These are phyloP conservation scores for Drosophila paranaensis DNA, from an alignment of 2,888 invertebrate species.

Conservation along the genomic window DNA sequence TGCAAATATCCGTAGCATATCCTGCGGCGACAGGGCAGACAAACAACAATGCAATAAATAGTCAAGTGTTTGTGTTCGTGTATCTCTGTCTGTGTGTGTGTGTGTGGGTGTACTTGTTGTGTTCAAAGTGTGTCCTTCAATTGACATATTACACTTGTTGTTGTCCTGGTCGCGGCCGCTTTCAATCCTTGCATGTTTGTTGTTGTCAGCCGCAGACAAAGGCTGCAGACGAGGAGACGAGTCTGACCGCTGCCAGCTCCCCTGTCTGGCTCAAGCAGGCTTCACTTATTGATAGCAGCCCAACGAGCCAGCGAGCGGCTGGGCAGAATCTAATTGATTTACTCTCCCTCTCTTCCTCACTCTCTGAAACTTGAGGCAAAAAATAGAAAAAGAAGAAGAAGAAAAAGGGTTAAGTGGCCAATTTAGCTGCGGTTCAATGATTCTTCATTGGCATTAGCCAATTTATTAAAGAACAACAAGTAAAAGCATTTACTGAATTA, in stretches of 20 bases:
- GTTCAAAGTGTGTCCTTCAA: conserved; percentile 64
- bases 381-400: conserved; percentile 10
- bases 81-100: conserved; percentile 7
- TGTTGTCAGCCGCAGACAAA: conserved; percentile 46
- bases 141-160: conserved; percentile 78
- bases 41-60: conserved; percentile 77
- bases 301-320: background rate
- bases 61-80: conserved; percentile 51
- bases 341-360: conserved; percentile 6
- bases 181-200: conserved; percentile 41
- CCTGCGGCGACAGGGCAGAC: conserved; percentile 68
- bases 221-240: conserved; percentile 13
- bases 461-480: conserved; percentile 49
- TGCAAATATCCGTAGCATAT: conserved; percentile 78
- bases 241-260: conserved; percentile 14
- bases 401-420: conserved; percentile 69
- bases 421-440: conserved; percentile 67
- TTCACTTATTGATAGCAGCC: conserved; percentile 61
- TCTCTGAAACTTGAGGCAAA: conserved; percentile 11
- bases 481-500: conserved; percentile 14
- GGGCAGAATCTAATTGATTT: conserved; percentile 64
- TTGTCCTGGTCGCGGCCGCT: conserved; percentile 52
- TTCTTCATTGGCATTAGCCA: conserved; percentile 44
- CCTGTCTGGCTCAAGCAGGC: conserved; percentile 45
- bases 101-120: conserved; percentile 33